Conservation (phyloP, 2,113 vertebrate genomes). For the Chlorodrepanis virens region DNA sequence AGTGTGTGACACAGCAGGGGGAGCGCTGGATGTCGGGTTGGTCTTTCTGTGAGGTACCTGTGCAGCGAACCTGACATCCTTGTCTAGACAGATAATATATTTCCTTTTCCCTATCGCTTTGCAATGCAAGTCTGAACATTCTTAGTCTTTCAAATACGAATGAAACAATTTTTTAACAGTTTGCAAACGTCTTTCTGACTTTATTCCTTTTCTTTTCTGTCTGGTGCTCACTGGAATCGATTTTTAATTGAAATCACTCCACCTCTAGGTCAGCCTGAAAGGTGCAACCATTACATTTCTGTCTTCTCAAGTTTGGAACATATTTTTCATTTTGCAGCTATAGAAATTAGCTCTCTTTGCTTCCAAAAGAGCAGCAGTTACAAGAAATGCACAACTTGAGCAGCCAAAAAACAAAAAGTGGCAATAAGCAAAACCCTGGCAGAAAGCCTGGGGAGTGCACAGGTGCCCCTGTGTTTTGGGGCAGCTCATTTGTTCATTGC, state of each 20-base stretch:
- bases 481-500: background rate
- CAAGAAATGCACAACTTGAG: background rate
- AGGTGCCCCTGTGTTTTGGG: background rate
- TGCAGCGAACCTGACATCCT: background rate
- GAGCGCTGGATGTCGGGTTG: background rate
- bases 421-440: background rate
- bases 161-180: background rate
- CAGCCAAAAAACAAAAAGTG: background rate
- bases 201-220: background rate
- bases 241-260: slow-evolving; percentile 64
- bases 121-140: background rate
- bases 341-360: slow-evolving; percentile 13
- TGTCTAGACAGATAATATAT: background rate
- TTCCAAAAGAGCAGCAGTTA: background rate
- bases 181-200: background rate
- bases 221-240: slow-evolving; percentile 53
- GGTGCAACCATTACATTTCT: background rate
- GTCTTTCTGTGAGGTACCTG: background rate
- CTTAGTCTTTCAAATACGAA: background rate
- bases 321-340: slow-evolving; percentile 33
- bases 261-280: background rate
- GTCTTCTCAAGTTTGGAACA: background rate
- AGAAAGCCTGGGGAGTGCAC: background rate
- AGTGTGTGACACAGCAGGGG: background rate
- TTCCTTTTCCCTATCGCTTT: background rate